Conservation (phyloP, 64 coral and sea anemone species). For the Montipora efflorescens region DNA sequence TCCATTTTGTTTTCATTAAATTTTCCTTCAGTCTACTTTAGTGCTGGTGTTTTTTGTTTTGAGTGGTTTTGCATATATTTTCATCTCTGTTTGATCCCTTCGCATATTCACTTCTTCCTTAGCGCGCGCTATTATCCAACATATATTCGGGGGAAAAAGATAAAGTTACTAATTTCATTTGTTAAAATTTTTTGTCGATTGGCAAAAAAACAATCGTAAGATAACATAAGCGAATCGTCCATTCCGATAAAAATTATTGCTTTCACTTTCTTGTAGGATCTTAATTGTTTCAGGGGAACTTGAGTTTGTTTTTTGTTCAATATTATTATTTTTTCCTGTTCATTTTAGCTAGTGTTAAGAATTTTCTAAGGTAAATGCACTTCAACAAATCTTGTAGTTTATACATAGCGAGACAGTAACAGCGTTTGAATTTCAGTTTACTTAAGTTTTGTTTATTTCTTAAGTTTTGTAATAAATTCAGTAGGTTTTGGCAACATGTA, state of each 20-base stretch:
- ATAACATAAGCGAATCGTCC: slow-evolving; percentile 40
- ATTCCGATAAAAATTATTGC: slow-evolving; percentile 25
- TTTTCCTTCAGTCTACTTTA: slow-evolving; percentile 44
- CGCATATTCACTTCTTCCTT: slow-evolving; percentile 19
- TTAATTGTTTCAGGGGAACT: slow-evolving; percentile 43
- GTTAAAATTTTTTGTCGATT: slow-evolving; percentile 43
- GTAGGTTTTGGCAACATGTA: background rate
- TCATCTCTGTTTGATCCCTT: slow-evolving; percentile 32
- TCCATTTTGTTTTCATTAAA: slow-evolving; percentile 57
- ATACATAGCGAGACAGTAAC: background rate
- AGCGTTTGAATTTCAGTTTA: slow-evolving; percentile 45
- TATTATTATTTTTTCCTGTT: background rate
- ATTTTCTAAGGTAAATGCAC: slow-evolving; percentile 37
- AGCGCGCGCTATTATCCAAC: slow-evolving; percentile 28
- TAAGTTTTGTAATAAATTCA: slow-evolving; percentile 26
- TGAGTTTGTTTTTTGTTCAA: slow-evolving; percentile 15
- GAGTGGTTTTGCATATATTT: slow-evolving; percentile 20
- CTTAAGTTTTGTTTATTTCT: slow-evolving; percentile 37
- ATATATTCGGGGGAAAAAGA: slow-evolving; percentile 1
- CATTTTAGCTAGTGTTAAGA: slow-evolving; percentile 27
- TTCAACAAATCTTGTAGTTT: slow-evolving; percentile 30
- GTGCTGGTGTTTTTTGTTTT: slow-evolving; percentile 35
- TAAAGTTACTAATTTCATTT: slow-evolving; percentile 62
- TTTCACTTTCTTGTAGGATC: slow-evolving; percentile 33
- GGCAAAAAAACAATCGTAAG: slow-evolving; percentile 21